Evolutionary conservation across 2,113 vertebrate species (phyloP).

Genomic region (Podocnemis expansa): DNA sequence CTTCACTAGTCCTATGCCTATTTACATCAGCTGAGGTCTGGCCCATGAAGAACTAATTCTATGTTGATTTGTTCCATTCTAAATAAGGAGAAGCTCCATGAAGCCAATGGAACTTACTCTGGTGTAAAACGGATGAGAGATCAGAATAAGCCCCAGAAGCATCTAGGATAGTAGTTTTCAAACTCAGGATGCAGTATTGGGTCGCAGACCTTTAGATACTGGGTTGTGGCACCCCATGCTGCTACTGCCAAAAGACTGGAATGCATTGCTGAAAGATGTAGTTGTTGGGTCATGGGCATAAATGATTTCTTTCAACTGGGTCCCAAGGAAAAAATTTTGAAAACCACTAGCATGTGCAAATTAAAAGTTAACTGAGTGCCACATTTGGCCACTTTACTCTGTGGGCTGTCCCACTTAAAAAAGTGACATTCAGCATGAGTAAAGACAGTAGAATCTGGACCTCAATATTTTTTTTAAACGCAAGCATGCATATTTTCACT

Average conservation of each 20-base stretch:
- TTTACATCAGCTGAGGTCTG: not conserved
- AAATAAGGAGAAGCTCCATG: not conserved
- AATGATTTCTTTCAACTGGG: too few relatives aligned
- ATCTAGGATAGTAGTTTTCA: too few relatives aligned
- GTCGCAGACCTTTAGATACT: too few relatives aligned
- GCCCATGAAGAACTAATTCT: not conserved
- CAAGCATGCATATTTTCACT: not conserved
- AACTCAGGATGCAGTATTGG: too few relatives aligned
- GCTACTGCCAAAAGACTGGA: too few relatives aligned
- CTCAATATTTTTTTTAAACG: not conserved
- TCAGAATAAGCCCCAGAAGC: not conserved
- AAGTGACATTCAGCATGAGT: not conserved
- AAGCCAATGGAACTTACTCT: accelerated
- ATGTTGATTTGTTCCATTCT: not conserved
- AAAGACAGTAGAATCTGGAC: not conserved
- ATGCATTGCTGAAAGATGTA: too few relatives aligned
- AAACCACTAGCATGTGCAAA: not conserved
- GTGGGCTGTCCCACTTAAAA: not conserved
- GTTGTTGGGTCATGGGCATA: too few relatives aligned
- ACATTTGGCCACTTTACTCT: not conserved
- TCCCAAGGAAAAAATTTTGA: too few relatives aligned
- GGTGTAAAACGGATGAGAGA: not conserved
- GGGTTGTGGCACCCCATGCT: too few relatives aligned
- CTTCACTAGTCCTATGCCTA: not conserved
- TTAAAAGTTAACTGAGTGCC: not conserved